Conservation (phyloP, 2,888 invertebrate species). For the Pandemis corylana region DNA sequence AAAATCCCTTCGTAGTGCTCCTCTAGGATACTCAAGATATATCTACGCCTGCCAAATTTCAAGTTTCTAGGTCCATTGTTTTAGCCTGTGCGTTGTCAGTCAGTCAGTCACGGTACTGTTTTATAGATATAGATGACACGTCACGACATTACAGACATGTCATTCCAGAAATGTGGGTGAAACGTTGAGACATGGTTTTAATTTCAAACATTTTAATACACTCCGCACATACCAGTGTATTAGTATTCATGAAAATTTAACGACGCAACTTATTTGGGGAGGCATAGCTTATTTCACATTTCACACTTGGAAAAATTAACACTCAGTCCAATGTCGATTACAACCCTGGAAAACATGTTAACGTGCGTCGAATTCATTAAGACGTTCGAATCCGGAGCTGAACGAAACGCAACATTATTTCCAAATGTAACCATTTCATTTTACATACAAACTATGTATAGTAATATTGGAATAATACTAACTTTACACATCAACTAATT, state of each 20-base stretch:
- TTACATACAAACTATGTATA: not conserved
- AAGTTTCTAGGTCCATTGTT: too few relatives aligned
- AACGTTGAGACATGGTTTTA: too few relatives aligned
- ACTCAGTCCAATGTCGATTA: not conserved
- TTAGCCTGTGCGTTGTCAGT: too few relatives aligned
- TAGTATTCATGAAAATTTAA: not conserved
- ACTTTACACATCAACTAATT: not conserved
- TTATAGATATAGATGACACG: too few relatives aligned
- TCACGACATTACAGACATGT: too few relatives aligned
- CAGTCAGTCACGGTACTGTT: too few relatives aligned
- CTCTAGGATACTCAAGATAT: too few relatives aligned
- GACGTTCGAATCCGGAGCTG: not conserved
- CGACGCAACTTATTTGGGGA: not conserved
- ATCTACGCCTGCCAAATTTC: too few relatives aligned
- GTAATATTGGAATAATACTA: not conserved
- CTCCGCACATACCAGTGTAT: not conserved
- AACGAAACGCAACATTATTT: conserved; percentile 3
- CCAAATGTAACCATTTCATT: conserved; percentile 4
- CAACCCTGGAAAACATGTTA: not conserved
- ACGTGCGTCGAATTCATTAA: conserved; percentile 3
- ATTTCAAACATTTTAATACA: too few relatives aligned
- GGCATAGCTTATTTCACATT: not conserved
- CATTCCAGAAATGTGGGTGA: too few relatives aligned
- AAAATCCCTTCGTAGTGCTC: too few relatives aligned
- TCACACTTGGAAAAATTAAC: not conserved